Evolutionary conservation across 2,888 invertebrate genomes (phyloP).

Genomic region (Drosophila mimica): DNA sequence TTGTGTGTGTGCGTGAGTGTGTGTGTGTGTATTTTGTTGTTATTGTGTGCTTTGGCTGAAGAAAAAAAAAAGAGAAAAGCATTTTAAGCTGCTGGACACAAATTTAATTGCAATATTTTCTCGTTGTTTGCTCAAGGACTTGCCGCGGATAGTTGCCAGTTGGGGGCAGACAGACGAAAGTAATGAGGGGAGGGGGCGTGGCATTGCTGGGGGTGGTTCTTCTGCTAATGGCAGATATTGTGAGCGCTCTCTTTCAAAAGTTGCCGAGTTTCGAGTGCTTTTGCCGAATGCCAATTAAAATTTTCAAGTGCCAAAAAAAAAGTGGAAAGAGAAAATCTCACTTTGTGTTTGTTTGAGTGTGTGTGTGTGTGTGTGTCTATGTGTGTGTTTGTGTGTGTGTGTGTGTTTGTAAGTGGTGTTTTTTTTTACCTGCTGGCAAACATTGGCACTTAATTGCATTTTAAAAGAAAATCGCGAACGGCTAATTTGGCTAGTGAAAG

Average conservation of each 20-base stretch:
- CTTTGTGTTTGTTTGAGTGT: background rate
- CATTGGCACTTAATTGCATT: constrained; percentile 75
- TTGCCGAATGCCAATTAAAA: constrained; percentile 71
- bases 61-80: constrained; percentile 46
- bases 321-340: background rate
- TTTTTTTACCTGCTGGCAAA: constrained; percentile 48
- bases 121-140: constrained; percentile 19
- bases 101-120: constrained; percentile 67
- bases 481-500: constrained; percentile 77
- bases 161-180: background rate
- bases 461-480: constrained; percentile 67
- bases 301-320: constrained; percentile 55
- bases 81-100: constrained; percentile 58
- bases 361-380: background rate
- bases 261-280: constrained; percentile 67
- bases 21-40: background rate
- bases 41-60: constrained; percentile 14
- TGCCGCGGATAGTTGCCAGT: constrained; percentile 41
- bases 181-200: background rate
- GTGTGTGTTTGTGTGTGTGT: background rate
- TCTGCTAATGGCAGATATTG: background rate
- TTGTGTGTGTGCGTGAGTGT: background rate
- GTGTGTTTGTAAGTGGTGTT: constrained; percentile 6
- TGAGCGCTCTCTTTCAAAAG: constrained; percentile 42
- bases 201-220: background rate